Percentiles rank a stretch among this genome's conserved stretches.
These are phyloP conservation scores for Oncorhynchus mykiss DNA, from an alignment of 2,113 vertebrate genomes.

Conservation along the genomic window DNA sequence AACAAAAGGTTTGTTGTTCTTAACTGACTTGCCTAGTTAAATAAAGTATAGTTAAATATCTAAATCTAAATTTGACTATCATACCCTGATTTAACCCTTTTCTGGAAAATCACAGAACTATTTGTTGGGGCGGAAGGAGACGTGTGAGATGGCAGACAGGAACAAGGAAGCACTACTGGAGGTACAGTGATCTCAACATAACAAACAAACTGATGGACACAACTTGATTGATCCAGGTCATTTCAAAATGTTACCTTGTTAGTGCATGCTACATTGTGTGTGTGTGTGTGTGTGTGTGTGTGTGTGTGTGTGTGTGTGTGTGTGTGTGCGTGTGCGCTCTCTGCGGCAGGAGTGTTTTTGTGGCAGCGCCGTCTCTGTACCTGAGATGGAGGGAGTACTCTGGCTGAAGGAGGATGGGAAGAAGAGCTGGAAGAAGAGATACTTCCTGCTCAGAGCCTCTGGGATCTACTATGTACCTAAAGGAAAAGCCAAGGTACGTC, in stretches of 20 bases:
- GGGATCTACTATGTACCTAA: slow-evolving; percentile 98
- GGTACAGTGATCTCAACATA: slow-evolving; percentile 60
- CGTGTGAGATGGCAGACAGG: slow-evolving; percentile 86
- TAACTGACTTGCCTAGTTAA: too few species aligned
- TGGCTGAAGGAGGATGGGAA: slow-evolving; percentile 63
- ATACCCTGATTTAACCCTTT: neutral
- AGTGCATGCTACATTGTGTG: neutral
- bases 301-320: slow-evolving; percentile 1
- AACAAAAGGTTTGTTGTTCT: too few species aligned
- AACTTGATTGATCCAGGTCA: neutral
- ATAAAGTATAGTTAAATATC: too few species aligned
- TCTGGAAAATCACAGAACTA: slow-evolving; percentile 77
- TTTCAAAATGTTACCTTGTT: neutral
- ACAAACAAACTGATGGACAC: neutral
- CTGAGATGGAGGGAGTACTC: slow-evolving; percentile 95
- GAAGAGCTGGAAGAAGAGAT: slow-evolving; percentile 63
- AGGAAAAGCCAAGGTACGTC: slow-evolving; percentile 91
- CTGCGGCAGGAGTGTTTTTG: slow-evolving; percentile 90
- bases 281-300: neutral
- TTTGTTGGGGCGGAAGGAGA: slow-evolving; percentile 86
- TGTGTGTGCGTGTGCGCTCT: neutral
- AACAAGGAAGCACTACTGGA: slow-evolving; percentile 89
- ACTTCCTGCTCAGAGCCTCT: slow-evolving; percentile 94
- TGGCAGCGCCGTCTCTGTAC: slow-evolving; percentile 92
- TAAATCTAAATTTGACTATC: neutral